Percentiles rank a stretch among this genome's conserved stretches.
Conservation (phyloP, 2,888 invertebrate genomes). For the Glaucopsyche alexis region DNA sequence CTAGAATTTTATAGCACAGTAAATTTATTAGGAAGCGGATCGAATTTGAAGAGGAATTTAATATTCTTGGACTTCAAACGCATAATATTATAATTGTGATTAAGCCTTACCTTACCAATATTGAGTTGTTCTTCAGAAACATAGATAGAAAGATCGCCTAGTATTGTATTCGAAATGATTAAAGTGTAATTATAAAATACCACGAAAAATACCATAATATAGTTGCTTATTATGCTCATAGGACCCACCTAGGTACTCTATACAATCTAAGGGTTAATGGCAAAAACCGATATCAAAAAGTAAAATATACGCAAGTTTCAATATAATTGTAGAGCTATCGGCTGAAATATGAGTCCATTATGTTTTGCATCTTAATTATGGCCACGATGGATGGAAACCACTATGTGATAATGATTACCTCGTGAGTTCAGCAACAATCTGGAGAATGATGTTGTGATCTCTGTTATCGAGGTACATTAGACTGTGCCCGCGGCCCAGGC, state of each 20-base stretch:
- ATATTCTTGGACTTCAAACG: not conserved
- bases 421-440: slow-evolving; percentile 63
- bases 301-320: not conserved
- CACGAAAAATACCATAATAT: too few species aligned
- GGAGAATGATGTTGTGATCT: slow-evolving; percentile 38
- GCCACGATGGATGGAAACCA: slow-evolving; percentile 61
- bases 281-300: not conserved
- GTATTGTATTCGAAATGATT: too few species aligned
- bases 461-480: slow-evolving; percentile 35
- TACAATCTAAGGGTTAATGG: not conserved
- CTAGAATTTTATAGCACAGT: not conserved
- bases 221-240: too few species aligned
- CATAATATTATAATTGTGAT: not conserved
- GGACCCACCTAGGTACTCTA: too few species aligned
- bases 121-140: not conserved
- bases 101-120: not conserved
- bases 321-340: slow-evolving; percentile 5
- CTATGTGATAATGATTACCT: slow-evolving; percentile 57
- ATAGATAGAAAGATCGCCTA: not conserved
- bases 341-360: slow-evolving; percentile 28
- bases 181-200: too few species aligned
- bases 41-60: slow-evolving; percentile 2
- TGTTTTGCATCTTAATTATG: slow-evolving; percentile 61
- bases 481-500: slow-evolving; percentile 44
- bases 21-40: slow-evolving; percentile 14